phyloP scores from a whole-genome alignment of 1,140 invertebrate species.

The Drosophila busckii region DNA sequence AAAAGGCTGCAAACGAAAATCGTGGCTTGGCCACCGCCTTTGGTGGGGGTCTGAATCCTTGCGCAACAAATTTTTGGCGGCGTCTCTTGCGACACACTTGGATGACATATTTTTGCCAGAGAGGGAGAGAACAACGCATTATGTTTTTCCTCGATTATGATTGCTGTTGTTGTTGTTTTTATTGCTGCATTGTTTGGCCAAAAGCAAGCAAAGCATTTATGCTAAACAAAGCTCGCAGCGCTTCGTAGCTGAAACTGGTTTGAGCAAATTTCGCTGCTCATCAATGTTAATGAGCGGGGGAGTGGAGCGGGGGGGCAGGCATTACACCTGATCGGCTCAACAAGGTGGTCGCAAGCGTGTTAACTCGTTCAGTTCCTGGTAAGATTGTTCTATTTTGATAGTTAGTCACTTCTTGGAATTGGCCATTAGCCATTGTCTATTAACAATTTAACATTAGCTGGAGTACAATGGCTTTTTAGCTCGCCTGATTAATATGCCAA shows the following conservation, averaged over 20 bases:
- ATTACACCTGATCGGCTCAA: constrained; percentile 30
- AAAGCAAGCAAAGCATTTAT: constrained; percentile 22
- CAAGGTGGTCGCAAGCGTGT: constrained; percentile 46
- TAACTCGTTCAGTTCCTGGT: constrained; percentile 33
- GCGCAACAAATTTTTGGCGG: constrained; percentile 77
- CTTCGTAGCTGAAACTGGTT: constrained; percentile 52
- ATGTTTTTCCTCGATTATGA: constrained; percentile 15
- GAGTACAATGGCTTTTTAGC: constrained; percentile 58
- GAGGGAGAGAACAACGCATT: constrained; percentile 28
- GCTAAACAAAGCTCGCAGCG: no score
- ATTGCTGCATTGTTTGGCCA: constrained; percentile 40
- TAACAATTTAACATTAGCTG: constrained; percentile 23
- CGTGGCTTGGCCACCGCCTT: constrained; percentile 44
- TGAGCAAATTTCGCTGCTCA: constrained; percentile 41
- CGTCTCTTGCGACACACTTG: constrained; percentile 77
- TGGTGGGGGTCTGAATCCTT: constrained; percentile 22
- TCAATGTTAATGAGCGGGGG: constrained; percentile 59
- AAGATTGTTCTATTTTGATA: constrained; percentile 74
- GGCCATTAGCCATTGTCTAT: constrained; percentile 22
- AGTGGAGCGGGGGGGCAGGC: constrained; percentile 46
- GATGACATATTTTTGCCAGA: constrained; percentile 63
- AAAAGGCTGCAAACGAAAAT: constrained; percentile 74
- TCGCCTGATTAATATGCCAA: constrained; percentile 59
- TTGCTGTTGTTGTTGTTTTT: constrained; percentile 27
- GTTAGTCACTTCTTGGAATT: constrained; percentile 51